phyloP scores from a whole-genome alignment of 2,888 invertebrate genomes.

The Trichacis sp. region DNA sequence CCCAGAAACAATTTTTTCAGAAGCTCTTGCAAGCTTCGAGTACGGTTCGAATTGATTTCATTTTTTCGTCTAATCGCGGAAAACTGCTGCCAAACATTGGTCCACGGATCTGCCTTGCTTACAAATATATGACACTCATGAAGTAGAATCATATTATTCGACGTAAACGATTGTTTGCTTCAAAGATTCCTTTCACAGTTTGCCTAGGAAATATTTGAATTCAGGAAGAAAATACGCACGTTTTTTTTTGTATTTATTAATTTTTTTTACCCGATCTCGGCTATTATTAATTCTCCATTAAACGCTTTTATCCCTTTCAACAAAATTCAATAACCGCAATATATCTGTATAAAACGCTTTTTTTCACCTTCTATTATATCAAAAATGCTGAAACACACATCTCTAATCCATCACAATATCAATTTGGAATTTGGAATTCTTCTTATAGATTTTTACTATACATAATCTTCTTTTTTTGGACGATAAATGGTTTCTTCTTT shows the following conservation, averaged over 20 bases:
- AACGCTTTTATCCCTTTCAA: constrained; percentile 52
- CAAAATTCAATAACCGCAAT: constrained; percentile 69
- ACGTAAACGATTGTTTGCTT: constrained; percentile 34
- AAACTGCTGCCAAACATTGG: constrained; percentile 68
- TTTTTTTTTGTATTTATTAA: constrained; percentile 46
- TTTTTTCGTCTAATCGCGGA: constrained; percentile 47
- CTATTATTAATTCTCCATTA: constrained; percentile 38
- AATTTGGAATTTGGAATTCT: constrained; percentile 68
- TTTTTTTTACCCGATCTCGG: too few relatives aligned
- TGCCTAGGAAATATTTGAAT: constrained; percentile 50
- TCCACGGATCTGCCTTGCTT: constrained; percentile 68
- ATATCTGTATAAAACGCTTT: constrained; percentile 68
- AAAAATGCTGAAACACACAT: constrained; percentile 62
- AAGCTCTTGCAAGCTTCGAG: background rate
- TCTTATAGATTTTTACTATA: constrained; percentile 50
- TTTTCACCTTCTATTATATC: constrained; percentile 53
- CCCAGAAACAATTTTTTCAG: too few relatives aligned
- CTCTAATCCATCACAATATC: constrained; percentile 54
- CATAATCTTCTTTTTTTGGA: constrained; percentile 53
- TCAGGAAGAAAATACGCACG: constrained; percentile 68
- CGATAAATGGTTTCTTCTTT: too few relatives aligned
- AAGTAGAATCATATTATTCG: constrained; percentile 64
- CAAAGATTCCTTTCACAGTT: constrained; percentile 47
- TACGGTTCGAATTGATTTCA: background rate
- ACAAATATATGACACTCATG: constrained; percentile 69